Evolutionary conservation across 2,113 vertebrate genomes (phyloP).

Genomic region (Perca fluviatilis): DNA sequence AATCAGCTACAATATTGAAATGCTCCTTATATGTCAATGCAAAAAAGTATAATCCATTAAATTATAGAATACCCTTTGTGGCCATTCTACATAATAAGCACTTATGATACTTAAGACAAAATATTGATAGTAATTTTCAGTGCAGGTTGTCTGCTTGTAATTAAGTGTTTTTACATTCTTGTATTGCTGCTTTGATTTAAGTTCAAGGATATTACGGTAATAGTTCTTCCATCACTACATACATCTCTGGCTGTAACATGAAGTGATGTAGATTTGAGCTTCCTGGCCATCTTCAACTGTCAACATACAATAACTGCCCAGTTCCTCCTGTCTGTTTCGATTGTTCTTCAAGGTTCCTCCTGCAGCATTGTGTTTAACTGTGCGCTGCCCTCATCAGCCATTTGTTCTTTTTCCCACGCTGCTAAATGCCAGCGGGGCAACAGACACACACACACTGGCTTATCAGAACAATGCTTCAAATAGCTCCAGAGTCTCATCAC

Average conservation of each 20-base stretch:
- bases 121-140: background rate
- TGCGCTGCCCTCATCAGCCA: slow-evolving; percentile 68
- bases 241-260: background rate
- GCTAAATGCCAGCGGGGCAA: slow-evolving; percentile 68
- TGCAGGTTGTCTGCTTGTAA: background rate
- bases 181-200: background rate
- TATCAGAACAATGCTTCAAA: slow-evolving; percentile 87
- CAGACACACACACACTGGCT: slow-evolving; percentile 74
- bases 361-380: slow-evolving; percentile 44
- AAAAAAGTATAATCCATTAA: background rate
- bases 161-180: background rate
- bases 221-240: background rate
- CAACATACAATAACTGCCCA: background rate
- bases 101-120: background rate
- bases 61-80: background rate
- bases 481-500: slow-evolving; percentile 79
- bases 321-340: slow-evolving; percentile 28
- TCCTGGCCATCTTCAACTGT: background rate
- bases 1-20: background rate
- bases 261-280: background rate
- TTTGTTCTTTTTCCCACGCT: slow-evolving; percentile 89
- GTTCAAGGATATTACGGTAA: background rate
- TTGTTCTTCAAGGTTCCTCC: slow-evolving; percentile 51
- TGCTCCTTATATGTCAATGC: background rate
- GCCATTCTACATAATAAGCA: background rate